These are phyloP conservation scores for human (Homo sapiens) DNA, from an alignment of 2,113 vertebrate genomes.

Conservation along the genomic window GRCh38 chr4:34988001-34988500, in stretches of 20 bases:
- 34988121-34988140: background rate
- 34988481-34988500: background rate
- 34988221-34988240: background rate
- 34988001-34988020: background rate
- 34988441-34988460: background rate
- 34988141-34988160: background rate
- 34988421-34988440: background rate
- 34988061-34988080: background rate
- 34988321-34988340: background rate
- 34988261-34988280: background rate
- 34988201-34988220: background rate
- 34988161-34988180: background rate
- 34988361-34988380: background rate
- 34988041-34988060: background rate
- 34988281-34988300: background rate
- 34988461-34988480: background rate
- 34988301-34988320: background rate
- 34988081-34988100: background rate
- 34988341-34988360: background rate
- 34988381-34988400: background rate
- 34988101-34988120: background rate
- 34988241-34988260: background rate
- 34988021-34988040: background rate
- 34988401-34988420: background rate
- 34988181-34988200: background rate